Base-by-base conservation (phyloP, 35 echinoderm and acorn worm species). In the Stichopus chloronotus region DNA sequence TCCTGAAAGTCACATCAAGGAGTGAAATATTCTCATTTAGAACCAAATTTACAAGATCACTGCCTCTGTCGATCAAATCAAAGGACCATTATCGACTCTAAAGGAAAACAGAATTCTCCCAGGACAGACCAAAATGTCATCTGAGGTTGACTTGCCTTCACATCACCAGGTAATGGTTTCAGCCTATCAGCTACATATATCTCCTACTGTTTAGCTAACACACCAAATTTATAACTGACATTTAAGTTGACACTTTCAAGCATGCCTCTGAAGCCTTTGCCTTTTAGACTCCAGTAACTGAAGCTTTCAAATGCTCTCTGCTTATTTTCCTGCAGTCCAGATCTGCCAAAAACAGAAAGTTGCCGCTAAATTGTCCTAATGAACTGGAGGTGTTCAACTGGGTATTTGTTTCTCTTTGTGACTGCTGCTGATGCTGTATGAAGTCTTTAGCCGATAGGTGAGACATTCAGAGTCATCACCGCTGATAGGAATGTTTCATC, bases 201-300 rank as follows among this genome's bases (percentile, higher is more conserved):
- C 82, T 58, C 82, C 82, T 56, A 85, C 82, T 85, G 82, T 85
- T 56, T 85, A n/a, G 57, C 54, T 85, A 58, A 85, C 82, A 85
- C 16, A 58, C 10, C 55, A 58, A 74, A 85, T 85, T 85, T 85
- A 9, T 23, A 21, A 19, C 57, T 85, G 82, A 85, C 82, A 85
- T 85, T 85, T 85, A 83, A 58, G 30, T 53, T 85, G 82, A 85
- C 82, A 59, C 20, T 58, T 16, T 85, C 55, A 85, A 85, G 82
- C 24, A 58, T 85, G 55, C 55, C 82, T 85, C 20, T 53, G n/a
- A 16, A 21, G 55, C 52, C 0, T 52, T 56, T 81, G 14, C 25
- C 25, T 53, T 81, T 85, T 85, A 85, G 13, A 85, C 7, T 58
- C 20, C 12, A 19, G 19, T 59, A 22, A 23, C 21, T 25, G 78